A percentile compares a stretch with the other conserved stretches of the same genome.
Evolutionary conservation across 2,888 invertebrate genomes (phyloP).

Genomic region (Acanthosepion pharaonis): DNA sequence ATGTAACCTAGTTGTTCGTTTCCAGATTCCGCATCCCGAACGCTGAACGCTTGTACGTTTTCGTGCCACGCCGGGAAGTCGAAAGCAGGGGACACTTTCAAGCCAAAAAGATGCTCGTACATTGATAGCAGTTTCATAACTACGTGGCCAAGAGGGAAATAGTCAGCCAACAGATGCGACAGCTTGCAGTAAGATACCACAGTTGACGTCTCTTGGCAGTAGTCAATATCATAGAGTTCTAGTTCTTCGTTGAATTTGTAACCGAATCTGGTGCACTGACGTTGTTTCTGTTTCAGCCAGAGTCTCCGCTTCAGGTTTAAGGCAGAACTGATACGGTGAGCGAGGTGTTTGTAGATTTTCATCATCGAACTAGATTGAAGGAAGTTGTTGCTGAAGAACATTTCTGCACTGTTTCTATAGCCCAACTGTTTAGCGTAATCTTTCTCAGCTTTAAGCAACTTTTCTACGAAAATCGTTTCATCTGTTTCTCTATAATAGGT

Average conservation of each 20-base stretch:
- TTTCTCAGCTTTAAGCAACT: neutral
- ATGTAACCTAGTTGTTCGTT: neutral
- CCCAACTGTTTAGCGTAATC: neutral
- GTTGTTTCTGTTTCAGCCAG: neutral
- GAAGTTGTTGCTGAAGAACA: neutral
- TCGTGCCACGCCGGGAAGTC: constrained; percentile 4
- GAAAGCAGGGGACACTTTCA: neutral
- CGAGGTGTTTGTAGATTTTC: neutral
- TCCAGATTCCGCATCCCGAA: neutral
- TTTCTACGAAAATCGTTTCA: neutral
- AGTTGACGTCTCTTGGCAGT: neutral
- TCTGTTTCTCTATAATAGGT: neutral
- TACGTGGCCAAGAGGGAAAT: neutral
- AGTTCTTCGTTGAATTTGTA: neutral
- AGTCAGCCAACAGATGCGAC: neutral
- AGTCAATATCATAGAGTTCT: neutral
- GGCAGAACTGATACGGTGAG: neutral
- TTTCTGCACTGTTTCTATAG: neutral
- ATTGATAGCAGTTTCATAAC: neutral
- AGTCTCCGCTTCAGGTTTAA: neutral
- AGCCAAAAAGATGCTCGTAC: neutral
- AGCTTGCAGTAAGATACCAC: neutral
- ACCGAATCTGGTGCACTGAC: neutral
- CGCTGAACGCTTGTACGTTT: neutral
- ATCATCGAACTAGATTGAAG: neutral